Conservation (phyloP, 2,797 vertebrate genomes). For the Phataginus tricuspis region DNA sequence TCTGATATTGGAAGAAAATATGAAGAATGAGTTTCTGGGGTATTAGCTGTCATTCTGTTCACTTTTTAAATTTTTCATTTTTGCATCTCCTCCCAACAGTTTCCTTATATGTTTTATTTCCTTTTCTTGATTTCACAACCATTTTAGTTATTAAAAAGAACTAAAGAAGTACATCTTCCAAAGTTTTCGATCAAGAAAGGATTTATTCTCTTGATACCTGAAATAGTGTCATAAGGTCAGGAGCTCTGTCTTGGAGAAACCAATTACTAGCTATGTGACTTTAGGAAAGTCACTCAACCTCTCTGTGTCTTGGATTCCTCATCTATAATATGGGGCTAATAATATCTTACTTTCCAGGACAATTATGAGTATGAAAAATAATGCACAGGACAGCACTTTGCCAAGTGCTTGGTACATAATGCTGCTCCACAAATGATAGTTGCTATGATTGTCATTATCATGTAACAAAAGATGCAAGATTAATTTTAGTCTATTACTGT, state of each 20-base stretch:
- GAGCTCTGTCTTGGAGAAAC: background rate
- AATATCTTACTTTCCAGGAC: background rate
- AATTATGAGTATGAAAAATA: background rate
- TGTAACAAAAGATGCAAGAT: background rate
- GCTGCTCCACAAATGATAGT: background rate
- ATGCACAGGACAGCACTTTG: background rate
- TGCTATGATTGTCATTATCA: background rate
- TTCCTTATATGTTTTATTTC: background rate
- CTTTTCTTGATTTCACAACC: slow-evolving; percentile 37
- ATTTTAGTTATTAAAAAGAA: background rate
- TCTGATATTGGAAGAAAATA: background rate
- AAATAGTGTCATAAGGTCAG: background rate
- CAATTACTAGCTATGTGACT: background rate
- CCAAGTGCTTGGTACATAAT: background rate
- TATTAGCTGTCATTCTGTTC: background rate
- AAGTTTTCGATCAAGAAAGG: background rate
- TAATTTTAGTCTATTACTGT: background rate
- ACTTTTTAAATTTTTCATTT: slow-evolving; percentile 12
- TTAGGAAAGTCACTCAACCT: background rate
- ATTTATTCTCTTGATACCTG: background rate
- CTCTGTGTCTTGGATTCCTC: background rate
- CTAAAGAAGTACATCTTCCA: background rate
- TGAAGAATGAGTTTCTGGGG: background rate
- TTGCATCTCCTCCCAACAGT: background rate
- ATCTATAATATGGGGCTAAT: background rate